These are phyloP conservation scores for Dasypogon diadema DNA, from an alignment of 2,888 invertebrate genomes.

Conservation along the genomic window DNA sequence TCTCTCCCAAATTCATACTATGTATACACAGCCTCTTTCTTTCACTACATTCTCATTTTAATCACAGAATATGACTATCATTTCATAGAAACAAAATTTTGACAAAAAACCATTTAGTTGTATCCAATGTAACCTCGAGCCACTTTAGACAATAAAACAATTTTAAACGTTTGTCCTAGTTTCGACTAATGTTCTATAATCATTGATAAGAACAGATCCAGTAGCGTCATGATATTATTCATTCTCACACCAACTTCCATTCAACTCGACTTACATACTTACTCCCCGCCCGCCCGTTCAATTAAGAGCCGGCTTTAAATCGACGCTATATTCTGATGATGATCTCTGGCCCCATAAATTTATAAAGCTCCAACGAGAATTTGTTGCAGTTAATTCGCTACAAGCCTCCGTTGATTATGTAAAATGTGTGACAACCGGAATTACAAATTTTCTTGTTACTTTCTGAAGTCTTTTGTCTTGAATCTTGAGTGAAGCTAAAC, in stretches of 20 bases:
- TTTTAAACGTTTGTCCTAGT: conserved; percentile 20
- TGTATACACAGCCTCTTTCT: too few relatives aligned
- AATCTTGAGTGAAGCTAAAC: too few relatives aligned
- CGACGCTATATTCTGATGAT: background rate
- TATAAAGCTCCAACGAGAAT: conserved; percentile 25
- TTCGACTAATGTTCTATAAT: background rate
- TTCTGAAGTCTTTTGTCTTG: too few relatives aligned
- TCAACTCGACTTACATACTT: background rate
- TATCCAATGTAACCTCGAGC: background rate
- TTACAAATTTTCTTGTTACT: background rate
- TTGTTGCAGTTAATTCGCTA: conserved; percentile 22
- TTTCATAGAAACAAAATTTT: too few relatives aligned
- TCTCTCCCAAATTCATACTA: too few relatives aligned
- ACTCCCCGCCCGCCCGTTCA: too few relatives aligned
- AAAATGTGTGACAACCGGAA: conserved; percentile 24
- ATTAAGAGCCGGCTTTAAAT: conserved; percentile 3
- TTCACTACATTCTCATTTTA: too few relatives aligned
- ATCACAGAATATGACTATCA: too few relatives aligned
- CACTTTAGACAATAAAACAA: background rate
- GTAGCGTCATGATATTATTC: conserved; percentile 2
- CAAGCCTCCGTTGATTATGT: conserved; percentile 10
- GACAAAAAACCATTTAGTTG: too few relatives aligned
- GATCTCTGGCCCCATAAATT: conserved; percentile 29
- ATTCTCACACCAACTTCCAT: background rate
- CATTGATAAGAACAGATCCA: conserved; percentile 2